Evolutionary conservation across 1,140 invertebrate genomes (phyloP).

Genomic region (Cydia splendana): DNA sequence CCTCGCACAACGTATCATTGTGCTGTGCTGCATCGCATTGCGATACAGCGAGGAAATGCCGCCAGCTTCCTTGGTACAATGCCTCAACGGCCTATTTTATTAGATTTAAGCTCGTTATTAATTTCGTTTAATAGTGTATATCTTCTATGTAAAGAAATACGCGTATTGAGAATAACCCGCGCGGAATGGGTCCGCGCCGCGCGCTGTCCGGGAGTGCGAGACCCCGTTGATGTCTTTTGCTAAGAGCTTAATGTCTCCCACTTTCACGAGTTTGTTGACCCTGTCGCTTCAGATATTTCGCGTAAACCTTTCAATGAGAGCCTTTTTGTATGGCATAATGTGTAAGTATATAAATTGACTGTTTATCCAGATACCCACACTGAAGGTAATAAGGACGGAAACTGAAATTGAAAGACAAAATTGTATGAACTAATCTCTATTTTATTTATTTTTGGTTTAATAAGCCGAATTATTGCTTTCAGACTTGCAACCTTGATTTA

Average conservation of each 20-base stretch:
- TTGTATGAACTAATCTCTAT: background rate
- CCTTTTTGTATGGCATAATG: background rate
- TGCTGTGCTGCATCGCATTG: no score
- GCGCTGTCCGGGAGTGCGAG: conserved; percentile 40
- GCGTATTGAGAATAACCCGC: background rate
- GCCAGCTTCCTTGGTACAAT: no score
- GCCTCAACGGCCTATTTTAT: no score
- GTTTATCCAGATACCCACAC: background rate
- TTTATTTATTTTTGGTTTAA: background rate
- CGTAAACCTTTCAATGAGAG: background rate
- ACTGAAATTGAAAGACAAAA: no score
- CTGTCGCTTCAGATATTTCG: conserved; percentile 35
- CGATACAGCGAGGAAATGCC: no score
- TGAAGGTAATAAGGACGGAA: no score
- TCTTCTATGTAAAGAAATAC: background rate
- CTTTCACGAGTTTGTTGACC: conserved; percentile 59
- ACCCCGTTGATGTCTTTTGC: conserved; percentile 71
- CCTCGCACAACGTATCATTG: no score
- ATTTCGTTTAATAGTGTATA: no score
- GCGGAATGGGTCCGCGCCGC: background rate
- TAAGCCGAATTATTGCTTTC: background rate
- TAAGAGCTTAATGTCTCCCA: conserved; percentile 49
- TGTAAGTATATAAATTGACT: background rate
- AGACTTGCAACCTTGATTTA: background rate
- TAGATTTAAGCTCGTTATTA: no score